These are phyloP conservation scores for Choristoneura rosaceana DNA, from an alignment of 2,888 invertebrate species.

Conservation along the genomic window DNA sequence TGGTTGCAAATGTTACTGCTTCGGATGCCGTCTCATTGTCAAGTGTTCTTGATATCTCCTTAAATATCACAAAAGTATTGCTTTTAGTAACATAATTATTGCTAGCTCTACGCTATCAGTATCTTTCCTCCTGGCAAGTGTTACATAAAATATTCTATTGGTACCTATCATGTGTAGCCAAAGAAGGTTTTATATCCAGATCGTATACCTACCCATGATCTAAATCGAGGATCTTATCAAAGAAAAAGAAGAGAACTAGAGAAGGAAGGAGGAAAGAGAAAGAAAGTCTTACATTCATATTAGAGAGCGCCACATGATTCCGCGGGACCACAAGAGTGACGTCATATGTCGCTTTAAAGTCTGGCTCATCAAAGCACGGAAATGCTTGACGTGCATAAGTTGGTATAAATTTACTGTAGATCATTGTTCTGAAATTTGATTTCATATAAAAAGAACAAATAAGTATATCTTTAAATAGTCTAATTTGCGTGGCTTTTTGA, in stretches of 20 bases:
- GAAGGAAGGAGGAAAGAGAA: too few relatives aligned
- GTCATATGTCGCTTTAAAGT: conserved; percentile 94
- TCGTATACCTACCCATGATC: too few relatives aligned
- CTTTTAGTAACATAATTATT: too few relatives aligned
- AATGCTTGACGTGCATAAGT: conserved; percentile 97
- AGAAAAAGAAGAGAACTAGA: too few relatives aligned
- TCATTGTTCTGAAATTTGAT: conserved; percentile 88
- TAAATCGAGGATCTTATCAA: too few relatives aligned
- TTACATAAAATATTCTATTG: too few relatives aligned
- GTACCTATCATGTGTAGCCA: too few relatives aligned
- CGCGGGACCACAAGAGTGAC: conserved; percentile 91
- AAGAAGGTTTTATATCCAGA: too few relatives aligned
- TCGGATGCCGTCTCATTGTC: conserved; percentile 80
- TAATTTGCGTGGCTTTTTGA: too few relatives aligned
- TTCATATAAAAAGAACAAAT: not conserved
- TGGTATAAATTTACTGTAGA: conserved; percentile 97
- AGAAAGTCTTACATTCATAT: conserved; percentile 90
- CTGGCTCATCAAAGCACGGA: conserved; percentile 98
- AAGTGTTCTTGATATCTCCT: conserved; percentile 67
- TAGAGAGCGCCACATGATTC: conserved; percentile 92
- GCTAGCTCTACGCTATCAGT: too few relatives aligned
- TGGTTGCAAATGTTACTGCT: conserved; percentile 90
- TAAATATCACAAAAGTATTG: conserved; percentile 41
- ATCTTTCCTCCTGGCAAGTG: too few relatives aligned
- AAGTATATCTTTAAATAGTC: too few relatives aligned